phyloP scores from a whole-genome alignment of 1,140 invertebrate genomes.

The Ladona fulva region DNA sequence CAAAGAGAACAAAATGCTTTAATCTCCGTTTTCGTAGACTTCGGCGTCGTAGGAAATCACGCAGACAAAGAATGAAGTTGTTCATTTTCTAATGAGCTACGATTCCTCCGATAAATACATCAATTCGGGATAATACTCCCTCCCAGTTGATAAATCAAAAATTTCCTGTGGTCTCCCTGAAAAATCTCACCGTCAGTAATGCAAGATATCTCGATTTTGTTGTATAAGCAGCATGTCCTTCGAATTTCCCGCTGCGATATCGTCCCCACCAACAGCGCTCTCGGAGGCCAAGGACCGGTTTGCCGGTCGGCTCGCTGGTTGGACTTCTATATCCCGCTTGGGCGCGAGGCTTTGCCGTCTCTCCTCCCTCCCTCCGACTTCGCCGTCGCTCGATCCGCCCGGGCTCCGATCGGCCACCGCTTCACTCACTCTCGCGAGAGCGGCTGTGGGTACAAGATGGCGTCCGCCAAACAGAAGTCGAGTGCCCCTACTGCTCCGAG shows the following conservation, averaged over 20 bases:
- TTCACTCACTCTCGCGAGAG: slow-evolving; percentile 3
- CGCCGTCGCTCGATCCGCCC: background rate
- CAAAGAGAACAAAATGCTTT: too few species aligned
- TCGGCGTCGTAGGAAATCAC: too few species aligned
- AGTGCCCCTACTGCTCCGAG: background rate
- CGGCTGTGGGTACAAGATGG: slow-evolving; percentile 6
- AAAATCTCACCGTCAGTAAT: too few species aligned
- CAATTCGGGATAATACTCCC: too few species aligned
- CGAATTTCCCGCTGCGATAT: background rate
- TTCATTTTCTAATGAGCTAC: too few species aligned
- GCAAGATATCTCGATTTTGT: too few species aligned
- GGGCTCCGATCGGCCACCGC: background rate
- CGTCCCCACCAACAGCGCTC: background rate
- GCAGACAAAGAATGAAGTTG: too few species aligned
- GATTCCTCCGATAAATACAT: too few species aligned
- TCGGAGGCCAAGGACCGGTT: background rate
- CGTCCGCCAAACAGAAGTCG: background rate
- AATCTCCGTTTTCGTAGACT: too few species aligned
- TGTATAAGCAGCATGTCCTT: background rate
- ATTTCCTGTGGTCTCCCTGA: too few species aligned
- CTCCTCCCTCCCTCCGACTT: background rate
- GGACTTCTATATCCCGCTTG: background rate
- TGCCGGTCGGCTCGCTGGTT: background rate
- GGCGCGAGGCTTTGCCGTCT: background rate
- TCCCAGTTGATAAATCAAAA: too few species aligned